phyloP scores from a whole-genome alignment of 92 coral and sea anemone species.

The Bergia puertoricense region DNA sequence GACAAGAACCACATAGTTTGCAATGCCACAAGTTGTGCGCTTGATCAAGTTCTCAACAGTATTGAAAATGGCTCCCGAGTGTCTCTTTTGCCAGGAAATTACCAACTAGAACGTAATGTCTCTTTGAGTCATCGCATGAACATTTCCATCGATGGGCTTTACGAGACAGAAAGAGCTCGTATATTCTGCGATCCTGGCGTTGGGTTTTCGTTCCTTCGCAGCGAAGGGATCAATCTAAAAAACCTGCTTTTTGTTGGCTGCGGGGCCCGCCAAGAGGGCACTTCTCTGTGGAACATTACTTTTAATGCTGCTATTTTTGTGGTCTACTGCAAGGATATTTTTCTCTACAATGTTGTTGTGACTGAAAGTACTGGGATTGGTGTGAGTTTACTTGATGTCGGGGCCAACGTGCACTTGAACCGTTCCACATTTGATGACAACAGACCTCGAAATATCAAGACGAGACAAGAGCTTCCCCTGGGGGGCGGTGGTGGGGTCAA shows the following conservation, averaged over 20 bases:
- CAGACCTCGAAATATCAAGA: slow-evolving; percentile 4
- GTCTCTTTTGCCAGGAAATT: slow-evolving; percentile 38
- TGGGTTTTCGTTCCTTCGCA: slow-evolving; percentile 47
- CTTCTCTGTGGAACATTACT: slow-evolving; percentile 57
- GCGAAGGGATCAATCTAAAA: slow-evolving; percentile 32
- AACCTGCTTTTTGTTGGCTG: slow-evolving; percentile 40
- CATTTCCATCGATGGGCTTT: slow-evolving; percentile 36
- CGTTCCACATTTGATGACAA: slow-evolving; percentile 35
- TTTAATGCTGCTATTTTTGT: slow-evolving; percentile 47
- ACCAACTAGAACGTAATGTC: slow-evolving; percentile 38
- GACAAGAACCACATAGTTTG: background rate
- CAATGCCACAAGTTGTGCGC: background rate
- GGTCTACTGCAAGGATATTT: slow-evolving; percentile 55
- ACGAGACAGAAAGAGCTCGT: background rate
- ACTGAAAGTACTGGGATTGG: slow-evolving; percentile 52
- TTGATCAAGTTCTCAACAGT: background rate
- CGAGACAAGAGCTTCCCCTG: slow-evolving; percentile 18
- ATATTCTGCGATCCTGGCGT: slow-evolving; percentile 35
- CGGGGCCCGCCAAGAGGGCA: slow-evolving; percentile 47
- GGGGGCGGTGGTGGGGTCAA: slow-evolving; percentile 76
- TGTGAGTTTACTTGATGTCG: slow-evolving; percentile 56
- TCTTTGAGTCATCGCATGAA: slow-evolving; percentile 23
- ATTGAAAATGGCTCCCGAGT: slow-evolving; percentile 2
- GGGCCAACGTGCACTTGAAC: slow-evolving; percentile 42
- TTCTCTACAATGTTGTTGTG: slow-evolving; percentile 38